These are phyloP conservation scores for Dinothrombium tinctorium DNA, from an alignment of 1,140 invertebrate species.

Conservation along the genomic window DNA sequence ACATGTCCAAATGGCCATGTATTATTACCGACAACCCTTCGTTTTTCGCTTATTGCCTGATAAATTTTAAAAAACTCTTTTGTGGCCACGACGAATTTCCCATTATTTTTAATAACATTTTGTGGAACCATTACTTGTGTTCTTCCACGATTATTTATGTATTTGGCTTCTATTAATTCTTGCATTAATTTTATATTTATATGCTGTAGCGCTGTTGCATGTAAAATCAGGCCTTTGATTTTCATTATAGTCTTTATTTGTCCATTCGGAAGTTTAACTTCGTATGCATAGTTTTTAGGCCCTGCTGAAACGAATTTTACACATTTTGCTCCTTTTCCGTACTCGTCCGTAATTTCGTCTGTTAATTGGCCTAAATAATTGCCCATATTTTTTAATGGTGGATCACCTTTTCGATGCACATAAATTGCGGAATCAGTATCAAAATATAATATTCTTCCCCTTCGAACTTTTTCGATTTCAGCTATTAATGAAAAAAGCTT, in stretches of 20 bases:
- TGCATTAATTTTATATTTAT: too few relatives aligned
- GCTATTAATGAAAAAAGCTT: not conserved
- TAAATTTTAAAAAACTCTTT: too few relatives aligned
- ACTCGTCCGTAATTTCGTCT: constrained; percentile 6
- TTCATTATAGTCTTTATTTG: not conserved
- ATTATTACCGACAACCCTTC: too few relatives aligned
- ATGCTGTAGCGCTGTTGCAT: too few relatives aligned
- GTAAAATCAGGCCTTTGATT: too few relatives aligned
- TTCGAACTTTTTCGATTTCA: not conserved
- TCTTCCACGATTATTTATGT: too few relatives aligned
- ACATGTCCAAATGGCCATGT: too few relatives aligned
- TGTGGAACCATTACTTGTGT: too few relatives aligned
- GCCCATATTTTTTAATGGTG: not conserved
- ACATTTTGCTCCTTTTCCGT: not conserved
- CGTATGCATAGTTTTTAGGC: constrained; percentile 7
- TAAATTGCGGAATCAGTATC: not conserved
- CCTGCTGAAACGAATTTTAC: not conserved
- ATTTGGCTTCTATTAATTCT: too few relatives aligned
- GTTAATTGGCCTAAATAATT: constrained; percentile 7
- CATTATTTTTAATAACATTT: too few relatives aligned
- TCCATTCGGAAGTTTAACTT: not conserved
- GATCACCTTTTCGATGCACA: not conserved
- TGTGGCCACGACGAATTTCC: too few relatives aligned
- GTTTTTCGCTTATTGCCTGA: too few relatives aligned
- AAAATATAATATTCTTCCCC: not conserved